Evolutionary conservation across 2,113 vertebrate genomes (phyloP), one percentile per base, ranked within the genome.

Genomic region (Barnardius zonarius): DNA sequence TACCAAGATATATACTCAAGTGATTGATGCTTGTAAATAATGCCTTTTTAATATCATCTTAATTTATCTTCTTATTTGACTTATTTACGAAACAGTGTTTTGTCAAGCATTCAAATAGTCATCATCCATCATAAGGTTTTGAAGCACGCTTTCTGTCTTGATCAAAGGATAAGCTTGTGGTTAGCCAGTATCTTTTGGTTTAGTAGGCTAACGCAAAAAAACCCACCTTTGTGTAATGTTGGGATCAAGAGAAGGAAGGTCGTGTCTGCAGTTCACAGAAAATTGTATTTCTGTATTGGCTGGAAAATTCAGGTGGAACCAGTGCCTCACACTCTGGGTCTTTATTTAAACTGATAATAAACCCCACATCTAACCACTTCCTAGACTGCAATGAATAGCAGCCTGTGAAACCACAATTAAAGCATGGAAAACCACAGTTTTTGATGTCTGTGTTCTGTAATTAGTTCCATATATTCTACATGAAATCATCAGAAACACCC

Each of bases 381-480:
- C 93, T 93, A 96, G 77, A 80, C 15, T 91, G 20, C 73, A 61
- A 33, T 54, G 78, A 88, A 61, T 61, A 78, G 66, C 66, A 93
- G 73, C 46, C 43, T 57, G 63, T 83, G 69, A 94, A 97, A 94
- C 90, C 75, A 63, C 74, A 77, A 41, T 75, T 83, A 57, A 44
- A 83, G 51, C 67, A 63, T 86, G 46, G 78, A 83, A 97, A 97
- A 96, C 95, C 88, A 88, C 93, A 54, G 35, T 19, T 93, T 92
- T 96, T 92, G 49, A 88, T 96, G 74, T 74, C 63, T 88, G 10
- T 83, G 28, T 76, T 85, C 33, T 86, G 19, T 81, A 96, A 95
- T 96, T 89, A 96, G 75, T 91, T 95, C 84, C 64, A 64, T 88
- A 61, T 86, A 95, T 72, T 92, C 75, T 90, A 33, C 41, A n/a